Percentiles rank a stretch among this genome's conserved stretches.
phyloP scores from a whole-genome alignment of 2,113 vertebrate genomes.

The Takifugu flavidus region DNA sequence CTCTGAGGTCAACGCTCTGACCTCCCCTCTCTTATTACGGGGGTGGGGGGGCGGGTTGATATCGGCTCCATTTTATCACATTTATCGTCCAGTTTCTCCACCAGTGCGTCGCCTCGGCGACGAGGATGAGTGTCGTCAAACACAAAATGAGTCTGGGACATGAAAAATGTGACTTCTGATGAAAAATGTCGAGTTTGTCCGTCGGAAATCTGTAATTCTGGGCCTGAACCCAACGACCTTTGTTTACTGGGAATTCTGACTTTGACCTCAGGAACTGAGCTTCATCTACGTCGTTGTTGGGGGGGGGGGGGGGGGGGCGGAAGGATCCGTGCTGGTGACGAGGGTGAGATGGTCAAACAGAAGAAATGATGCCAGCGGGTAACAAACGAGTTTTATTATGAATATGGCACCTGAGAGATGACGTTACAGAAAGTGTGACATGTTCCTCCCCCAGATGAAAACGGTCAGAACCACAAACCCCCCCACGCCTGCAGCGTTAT shows the following conservation, averaged over 20 bases:
- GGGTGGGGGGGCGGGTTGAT: background rate
- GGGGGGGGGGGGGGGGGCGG: too few relatives aligned
- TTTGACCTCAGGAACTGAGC: too few relatives aligned
- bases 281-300: too few relatives aligned
- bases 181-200: too few relatives aligned
- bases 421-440: slow-evolving; percentile 95
- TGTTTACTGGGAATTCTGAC: too few relatives aligned
- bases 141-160: background rate
- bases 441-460: slow-evolving; percentile 85
- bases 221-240: too few relatives aligned
- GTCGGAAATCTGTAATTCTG: too few relatives aligned
- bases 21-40: slow-evolving; percentile 66
- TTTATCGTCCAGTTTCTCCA: too few relatives aligned
- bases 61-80: background rate
- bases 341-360: slow-evolving; percentile 50
- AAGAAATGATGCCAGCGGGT: slow-evolving; percentile 96
- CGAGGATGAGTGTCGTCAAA: background rate
- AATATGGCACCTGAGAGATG: slow-evolving; percentile 99
- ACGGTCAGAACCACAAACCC: slow-evolving; percentile 92
- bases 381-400: slow-evolving; percentile 99
- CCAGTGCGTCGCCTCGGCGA: background rate
- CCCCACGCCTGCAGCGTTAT: slow-evolving; percentile 91
- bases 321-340: background rate
- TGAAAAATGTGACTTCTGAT: too few relatives aligned
- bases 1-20: slow-evolving; percentile 67